Percentiles rank a stretch among this genome's conserved stretches.
Conservation (phyloP, 2,113 vertebrate genomes). For the Tretioscincus oriximinensis region DNA sequence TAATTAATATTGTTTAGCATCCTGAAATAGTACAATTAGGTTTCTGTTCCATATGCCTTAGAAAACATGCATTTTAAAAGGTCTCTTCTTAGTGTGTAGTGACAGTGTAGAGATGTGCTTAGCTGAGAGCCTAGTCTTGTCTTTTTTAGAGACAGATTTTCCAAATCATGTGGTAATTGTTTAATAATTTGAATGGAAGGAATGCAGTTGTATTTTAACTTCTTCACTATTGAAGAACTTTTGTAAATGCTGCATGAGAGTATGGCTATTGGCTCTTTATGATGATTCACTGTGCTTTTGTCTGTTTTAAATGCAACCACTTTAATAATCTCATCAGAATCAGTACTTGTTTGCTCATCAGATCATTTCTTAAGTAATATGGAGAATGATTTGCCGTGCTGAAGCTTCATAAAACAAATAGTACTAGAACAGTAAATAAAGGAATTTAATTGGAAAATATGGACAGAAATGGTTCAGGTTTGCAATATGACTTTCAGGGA, state of each 20-base stretch:
- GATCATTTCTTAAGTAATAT: background rate
- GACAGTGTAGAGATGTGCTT: background rate
- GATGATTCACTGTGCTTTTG: background rate
- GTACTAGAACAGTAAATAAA: background rate
- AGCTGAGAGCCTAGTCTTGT: background rate
- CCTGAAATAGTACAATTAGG: background rate
- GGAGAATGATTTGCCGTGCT: background rate
- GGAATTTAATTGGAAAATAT: background rate
- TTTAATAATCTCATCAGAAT: background rate
- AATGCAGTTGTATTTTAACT: constrained; percentile 1
- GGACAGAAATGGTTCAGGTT: background rate
- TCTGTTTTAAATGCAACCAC: background rate
- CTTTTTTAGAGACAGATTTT: background rate
- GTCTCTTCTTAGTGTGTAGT: background rate
- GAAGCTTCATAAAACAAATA: constrained; percentile 14
- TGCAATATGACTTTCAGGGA: background rate
- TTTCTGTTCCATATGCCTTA: background rate
- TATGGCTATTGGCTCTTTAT: background rate
- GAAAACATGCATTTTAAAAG: background rate
- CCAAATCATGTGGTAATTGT: background rate
- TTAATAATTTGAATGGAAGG: background rate
- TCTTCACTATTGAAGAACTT: background rate
- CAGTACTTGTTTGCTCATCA: background rate
- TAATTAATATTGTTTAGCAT: background rate
- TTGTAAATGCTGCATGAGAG: constrained; percentile 26